Percentiles rank a stretch among this genome's conserved stretches.
These are phyloP conservation scores for Pegoplata infirma DNA, from an alignment of 2,888 invertebrate species.

Conservation along the genomic window DNA sequence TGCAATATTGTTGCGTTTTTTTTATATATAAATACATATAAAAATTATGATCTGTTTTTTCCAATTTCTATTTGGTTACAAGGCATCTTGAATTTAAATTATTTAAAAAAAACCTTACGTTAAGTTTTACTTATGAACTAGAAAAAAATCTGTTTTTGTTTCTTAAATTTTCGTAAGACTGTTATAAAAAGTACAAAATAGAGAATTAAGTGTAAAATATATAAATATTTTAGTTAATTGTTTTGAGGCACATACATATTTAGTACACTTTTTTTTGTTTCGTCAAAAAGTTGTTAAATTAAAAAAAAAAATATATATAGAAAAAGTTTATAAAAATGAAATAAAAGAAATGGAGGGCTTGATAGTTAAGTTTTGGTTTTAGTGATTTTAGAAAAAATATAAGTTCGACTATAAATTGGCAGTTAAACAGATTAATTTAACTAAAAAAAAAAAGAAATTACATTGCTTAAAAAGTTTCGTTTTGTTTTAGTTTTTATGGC, in stretches of 20 bases:
- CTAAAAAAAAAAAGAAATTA: slow-evolving; percentile 30
- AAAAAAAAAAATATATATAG: slow-evolving; percentile 12
- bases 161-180: not conserved
- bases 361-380: slow-evolving; percentile 37
- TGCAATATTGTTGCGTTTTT: slow-evolving; percentile 64
- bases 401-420: slow-evolving; percentile 41
- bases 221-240: slow-evolving; percentile 18
- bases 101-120: slow-evolving; percentile 33
- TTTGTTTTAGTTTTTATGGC: slow-evolving; percentile 55
- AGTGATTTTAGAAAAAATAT: slow-evolving; percentile 16
- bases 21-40: slow-evolving; percentile 23
- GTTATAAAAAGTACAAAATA: slow-evolving; percentile 57
- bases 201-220: slow-evolving; percentile 47
- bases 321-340: not conserved
- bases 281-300: slow-evolving; percentile 21
- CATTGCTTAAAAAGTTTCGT: slow-evolving; percentile 24
- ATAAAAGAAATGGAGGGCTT: slow-evolving; percentile 28
- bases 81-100: slow-evolving; percentile 48
- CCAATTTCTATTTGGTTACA: slow-evolving; percentile 56
- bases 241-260: slow-evolving; percentile 65
- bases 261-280: slow-evolving; percentile 56
- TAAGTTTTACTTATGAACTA: slow-evolving; percentile 57
- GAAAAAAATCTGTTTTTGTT: slow-evolving; percentile 28
- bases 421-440: slow-evolving; percentile 41
- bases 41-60: slow-evolving; percentile 33